Conservation (phyloP, 2,888 invertebrate genomes). For the Pemphredon lugubris region DNA sequence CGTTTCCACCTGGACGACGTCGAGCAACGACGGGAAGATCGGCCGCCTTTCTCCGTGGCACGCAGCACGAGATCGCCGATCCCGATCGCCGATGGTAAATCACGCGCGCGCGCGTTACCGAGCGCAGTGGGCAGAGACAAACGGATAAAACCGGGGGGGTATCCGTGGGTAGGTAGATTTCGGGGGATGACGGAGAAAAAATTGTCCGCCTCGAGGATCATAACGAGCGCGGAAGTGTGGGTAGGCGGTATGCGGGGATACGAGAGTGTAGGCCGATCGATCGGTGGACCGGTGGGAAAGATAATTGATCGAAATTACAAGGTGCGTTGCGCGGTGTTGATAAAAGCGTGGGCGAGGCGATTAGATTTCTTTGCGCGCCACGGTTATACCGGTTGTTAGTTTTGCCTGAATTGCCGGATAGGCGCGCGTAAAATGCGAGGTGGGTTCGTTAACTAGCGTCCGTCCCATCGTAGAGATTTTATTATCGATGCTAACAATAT, state of each 20-base stretch:
- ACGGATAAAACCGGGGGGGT: slow-evolving; percentile 8
- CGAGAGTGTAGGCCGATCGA: slow-evolving; percentile 33
- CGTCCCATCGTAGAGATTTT: no score
- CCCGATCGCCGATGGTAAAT: slow-evolving; percentile 34
- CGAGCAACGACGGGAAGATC: not conserved
- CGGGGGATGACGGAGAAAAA: slow-evolving; percentile 35
- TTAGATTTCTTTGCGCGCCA: slow-evolving; percentile 8
- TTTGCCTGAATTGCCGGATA: no score
- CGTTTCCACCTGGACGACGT: not conserved
- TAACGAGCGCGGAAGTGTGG: slow-evolving; percentile 29
- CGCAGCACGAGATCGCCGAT: slow-evolving; percentile 22
- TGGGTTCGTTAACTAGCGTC: no score
- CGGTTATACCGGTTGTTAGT: no score
- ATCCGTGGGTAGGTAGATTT: slow-evolving; percentile 31
- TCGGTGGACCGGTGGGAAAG: slow-evolving; percentile 8
- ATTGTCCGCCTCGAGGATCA: slow-evolving; percentile 24
- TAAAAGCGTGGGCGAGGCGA: slow-evolving; percentile 34
- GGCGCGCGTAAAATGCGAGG: not conserved
- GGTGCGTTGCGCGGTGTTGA: not conserved
- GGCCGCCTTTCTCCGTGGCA: not conserved
- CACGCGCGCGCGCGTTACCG: slow-evolving; percentile 33
- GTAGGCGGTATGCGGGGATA: not conserved
- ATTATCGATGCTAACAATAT: no score
- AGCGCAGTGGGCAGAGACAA: slow-evolving; percentile 19
- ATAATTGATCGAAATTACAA: slow-evolving; percentile 45